phyloP scores from a whole-genome alignment of 1,140 invertebrate species.

The Drosophila grimshawi region DNA sequence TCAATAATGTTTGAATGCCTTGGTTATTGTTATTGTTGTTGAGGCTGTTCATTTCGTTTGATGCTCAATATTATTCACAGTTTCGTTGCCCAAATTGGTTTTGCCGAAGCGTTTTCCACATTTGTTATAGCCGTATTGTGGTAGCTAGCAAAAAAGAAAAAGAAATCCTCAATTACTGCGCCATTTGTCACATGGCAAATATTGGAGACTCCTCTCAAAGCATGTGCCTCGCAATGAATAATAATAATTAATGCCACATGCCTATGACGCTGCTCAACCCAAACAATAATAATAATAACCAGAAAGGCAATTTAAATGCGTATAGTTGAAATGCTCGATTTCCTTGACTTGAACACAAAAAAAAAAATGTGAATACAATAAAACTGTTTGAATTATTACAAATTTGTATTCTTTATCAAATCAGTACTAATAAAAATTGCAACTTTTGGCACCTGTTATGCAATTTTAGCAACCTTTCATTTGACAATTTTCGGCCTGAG shows the following conservation, averaged over 20 bases:
- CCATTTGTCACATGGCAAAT: constrained; percentile 41
- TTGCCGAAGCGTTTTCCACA: background rate
- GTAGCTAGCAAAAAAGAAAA: background rate
- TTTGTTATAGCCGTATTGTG: constrained; percentile 6
- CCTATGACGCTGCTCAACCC: no score
- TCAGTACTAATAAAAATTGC: no score
- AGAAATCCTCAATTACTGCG: background rate
- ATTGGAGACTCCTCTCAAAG: constrained; percentile 20
- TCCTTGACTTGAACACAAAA: no score
- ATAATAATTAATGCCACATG: constrained; percentile 11
- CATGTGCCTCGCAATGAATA: constrained; percentile 35
- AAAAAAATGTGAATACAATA: no score
- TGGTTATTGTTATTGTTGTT: constrained; percentile 14
- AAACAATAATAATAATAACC: background rate
- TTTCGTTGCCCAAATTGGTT: constrained; percentile 10
- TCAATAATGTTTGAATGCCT: constrained; percentile 38
- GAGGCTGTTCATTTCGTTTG: constrained; percentile 11
- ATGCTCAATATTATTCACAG: constrained; percentile 35
- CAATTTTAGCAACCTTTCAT: no score
- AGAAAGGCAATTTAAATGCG: background rate
- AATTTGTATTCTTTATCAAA: no score
- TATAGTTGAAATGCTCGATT: background rate
- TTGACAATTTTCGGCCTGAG: no score
- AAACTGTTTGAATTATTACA: no score
- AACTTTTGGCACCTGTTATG: no score